A percentile compares a stretch with the other conserved stretches of the same genome.
phyloP scores from a whole-genome alignment of 2,888 invertebrate genomes.

The Tanypteryx hageni region DNA sequence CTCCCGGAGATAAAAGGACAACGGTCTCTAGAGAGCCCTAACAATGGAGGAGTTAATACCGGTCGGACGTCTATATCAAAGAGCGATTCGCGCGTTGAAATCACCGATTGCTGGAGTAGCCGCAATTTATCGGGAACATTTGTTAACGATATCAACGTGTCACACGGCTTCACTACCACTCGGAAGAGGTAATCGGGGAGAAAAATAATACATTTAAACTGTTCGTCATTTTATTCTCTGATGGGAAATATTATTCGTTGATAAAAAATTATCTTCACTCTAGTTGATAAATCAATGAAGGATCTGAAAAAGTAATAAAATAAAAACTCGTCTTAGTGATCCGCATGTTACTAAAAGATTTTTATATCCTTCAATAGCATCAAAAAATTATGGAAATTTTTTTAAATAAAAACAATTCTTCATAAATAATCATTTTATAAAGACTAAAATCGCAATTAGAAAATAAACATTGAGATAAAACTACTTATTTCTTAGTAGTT shows the following conservation, averaged over 20 bases:
- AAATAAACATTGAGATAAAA: too few relatives aligned
- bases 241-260: background rate
- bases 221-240: background rate
- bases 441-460: too few relatives aligned
- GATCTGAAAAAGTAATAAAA: too few relatives aligned
- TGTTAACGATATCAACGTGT: slow-evolving; percentile 39
- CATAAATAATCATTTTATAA: too few relatives aligned
- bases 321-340: too few relatives aligned
- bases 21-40: slow-evolving; percentile 29
- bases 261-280: too few relatives aligned
- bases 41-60: slow-evolving; percentile 24
- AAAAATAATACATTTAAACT: background rate
- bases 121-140: slow-evolving; percentile 40
- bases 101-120: slow-evolving; percentile 41
- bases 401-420: too few relatives aligned
- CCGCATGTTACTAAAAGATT: too few relatives aligned
- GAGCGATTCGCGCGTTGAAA: slow-evolving; percentile 34
- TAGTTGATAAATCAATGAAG: too few relatives aligned
- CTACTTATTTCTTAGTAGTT: too few relatives aligned
- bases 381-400: too few relatives aligned
- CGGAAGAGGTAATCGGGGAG: background rate
- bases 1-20: slow-evolving; percentile 28
- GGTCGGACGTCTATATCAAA: slow-evolving; percentile 36
- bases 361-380: too few relatives aligned
- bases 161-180: background rate